Conservation (phyloP, 2,797 vertebrate genomes). For the Heliangelus exortis region DNA sequence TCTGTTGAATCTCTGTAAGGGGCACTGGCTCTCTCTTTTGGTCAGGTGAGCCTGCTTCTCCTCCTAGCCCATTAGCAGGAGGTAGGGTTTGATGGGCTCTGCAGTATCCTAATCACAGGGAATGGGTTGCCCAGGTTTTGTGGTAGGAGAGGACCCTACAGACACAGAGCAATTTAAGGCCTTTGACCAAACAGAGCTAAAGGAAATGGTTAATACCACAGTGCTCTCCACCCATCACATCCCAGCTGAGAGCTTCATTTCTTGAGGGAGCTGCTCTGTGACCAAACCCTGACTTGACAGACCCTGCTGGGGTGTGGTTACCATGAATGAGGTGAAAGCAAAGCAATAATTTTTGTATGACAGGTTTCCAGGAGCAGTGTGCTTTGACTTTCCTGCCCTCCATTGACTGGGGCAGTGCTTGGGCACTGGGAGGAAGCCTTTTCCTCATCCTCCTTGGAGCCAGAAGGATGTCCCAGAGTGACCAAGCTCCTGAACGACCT, state of each 20-base stretch:
- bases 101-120: background rate
- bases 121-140: background rate
- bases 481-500: accelerated
- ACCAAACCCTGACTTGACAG: background rate
- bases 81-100: background rate
- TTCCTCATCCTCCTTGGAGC: background rate
- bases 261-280: background rate
- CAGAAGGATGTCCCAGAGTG: background rate
- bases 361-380: background rate
- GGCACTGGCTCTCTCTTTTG: background rate
- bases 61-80: background rate
- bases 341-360: background rate
- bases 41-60: background rate
- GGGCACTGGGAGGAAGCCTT: background rate
- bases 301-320: background rate
- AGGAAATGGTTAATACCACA: background rate
- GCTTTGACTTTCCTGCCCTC: background rate
- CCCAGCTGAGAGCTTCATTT: background rate
- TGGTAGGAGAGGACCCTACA: background rate
- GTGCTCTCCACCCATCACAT: background rate
- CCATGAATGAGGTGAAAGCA: background rate
- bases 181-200: background rate
- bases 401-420: background rate
- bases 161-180: background rate
- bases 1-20: background rate